Conservation (phyloP, 2,888 invertebrate species). For the Papilio gigon region DNA sequence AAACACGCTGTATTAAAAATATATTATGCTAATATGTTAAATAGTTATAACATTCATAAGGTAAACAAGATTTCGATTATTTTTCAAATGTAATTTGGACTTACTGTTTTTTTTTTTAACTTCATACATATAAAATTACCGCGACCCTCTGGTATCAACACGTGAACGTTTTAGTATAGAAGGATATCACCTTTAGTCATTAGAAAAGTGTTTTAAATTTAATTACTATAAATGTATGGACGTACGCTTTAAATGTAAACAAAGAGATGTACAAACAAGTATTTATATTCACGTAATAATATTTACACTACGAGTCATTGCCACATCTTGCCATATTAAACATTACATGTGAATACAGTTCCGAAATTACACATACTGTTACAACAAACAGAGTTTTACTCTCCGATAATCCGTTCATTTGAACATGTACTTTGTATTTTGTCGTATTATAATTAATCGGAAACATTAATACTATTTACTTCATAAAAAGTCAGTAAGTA, state of each 20-base stretch:
- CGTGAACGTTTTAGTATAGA: too few species aligned
- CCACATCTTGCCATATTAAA: slow-evolving; percentile 41
- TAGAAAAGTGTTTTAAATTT: not conserved
- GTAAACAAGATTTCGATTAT: too few species aligned
- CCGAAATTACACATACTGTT: slow-evolving; percentile 34
- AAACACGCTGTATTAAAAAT: slow-evolving; percentile 3
- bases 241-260: too few species aligned
- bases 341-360: slow-evolving; percentile 31
- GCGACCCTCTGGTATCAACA: too few species aligned
- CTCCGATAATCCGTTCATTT: not conserved
- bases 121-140: too few species aligned
- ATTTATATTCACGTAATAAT: slow-evolving; percentile 6
- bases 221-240: not conserved
- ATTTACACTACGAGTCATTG: slow-evolving; percentile 42
- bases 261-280: slow-evolving; percentile 2
- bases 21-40: not conserved
- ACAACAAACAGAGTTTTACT: slow-evolving; percentile 30
- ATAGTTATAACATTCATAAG: not conserved
- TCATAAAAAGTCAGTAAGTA: too few species aligned
- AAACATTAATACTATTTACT: not conserved
- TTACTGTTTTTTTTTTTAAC: too few species aligned
- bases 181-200: too few species aligned
- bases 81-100: too few species aligned
- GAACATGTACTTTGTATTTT: not conserved
- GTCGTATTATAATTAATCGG: slow-evolving; percentile 5